Base-by-base conservation (phyloP, 2,113 vertebrate species). In the Callospermophilus lateralis region DNA sequence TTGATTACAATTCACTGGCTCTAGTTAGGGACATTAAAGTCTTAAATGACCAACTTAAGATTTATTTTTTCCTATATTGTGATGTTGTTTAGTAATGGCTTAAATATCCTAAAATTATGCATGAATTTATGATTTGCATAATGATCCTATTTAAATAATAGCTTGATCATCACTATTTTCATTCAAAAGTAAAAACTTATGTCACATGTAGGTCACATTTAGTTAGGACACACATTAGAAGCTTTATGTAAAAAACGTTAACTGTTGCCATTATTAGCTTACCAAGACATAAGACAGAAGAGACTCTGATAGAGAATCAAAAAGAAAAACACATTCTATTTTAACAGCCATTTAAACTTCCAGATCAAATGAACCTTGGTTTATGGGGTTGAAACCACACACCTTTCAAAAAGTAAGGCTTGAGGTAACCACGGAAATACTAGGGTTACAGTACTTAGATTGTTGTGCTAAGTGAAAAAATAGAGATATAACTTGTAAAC, bases 341-440 rank as follows among this genome's bases (percentile, higher is more conserved):
- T 91, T 58, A 80, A 85, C 7, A 76, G 30, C 26, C 20, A 58
- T 19, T 37, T 93, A 91, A 96, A 94, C 32, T 45, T 72, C 58
- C 84, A 77, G 85, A 80, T 76, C 48, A 93, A 91, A 89, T 87
- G n/a, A 81, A 84, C 39, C 63, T 7, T 83, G 76, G 58, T 95
- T 94, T 90, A 68, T 84, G 48, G 19, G 39, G 37, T 65, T 83
- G 78, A 97, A 93, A 73, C 5, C 65, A 42, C 2, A 26, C 8
- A 83, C 58, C n/a, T 42, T 79, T 78, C 70, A 79, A 53, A 97
- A 77, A 61, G 3, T 70, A 79, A 92, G 51, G 37, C 24, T 92
- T 13, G 32, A 32, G 9, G 58, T n/a, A 88, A 79, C 22, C 19
- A 51, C 5, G 9, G 77, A n/a, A 72, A 97, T 58, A 68, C 0